Base-by-base conservation (phyloP, 2,113 vertebrate genomes). In the Myanophis thanlyinensis region DNA sequence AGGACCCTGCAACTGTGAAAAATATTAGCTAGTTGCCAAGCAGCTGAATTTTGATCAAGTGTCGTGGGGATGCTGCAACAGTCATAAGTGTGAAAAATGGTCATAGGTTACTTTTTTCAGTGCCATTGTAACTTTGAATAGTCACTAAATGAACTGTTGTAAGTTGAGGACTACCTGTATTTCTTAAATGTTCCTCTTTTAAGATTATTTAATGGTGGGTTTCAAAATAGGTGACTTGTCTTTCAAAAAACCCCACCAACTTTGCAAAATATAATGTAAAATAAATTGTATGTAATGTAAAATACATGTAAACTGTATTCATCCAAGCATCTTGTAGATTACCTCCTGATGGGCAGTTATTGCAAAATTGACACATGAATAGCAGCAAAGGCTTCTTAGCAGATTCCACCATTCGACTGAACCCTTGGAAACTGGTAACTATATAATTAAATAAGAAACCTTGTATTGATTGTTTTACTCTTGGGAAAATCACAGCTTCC, bases 181-280 rank as follows among this genome's bases (percentile, higher is more conserved):
- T 67, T 67, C 62, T 35, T 80, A 20, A 20, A 80, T 80, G 73
- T 80, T 80, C 6, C 93, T 95, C 92, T 92, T 90, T 96, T 94
- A 95, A 93, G 52, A 88, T 95, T 93, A 92, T 89, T 95, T 80
- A 90, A 92, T 92, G 93, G 84, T 46, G 89, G 93, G 91, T 90
- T 73, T 92, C 80, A 94, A 92, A 95, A 89, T 94, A 93, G 95
- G 87, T 53, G 44, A 90, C 20, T 0, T 56, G 20, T 87, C 13
- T 0, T 84, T 48, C 93, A 73, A 90, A 92, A 91, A 93, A 86
- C 0, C 6, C 67, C 18, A 40, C 6, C 67, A 40, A 40, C 13
- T 3, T 40, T 20, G n/a, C 46, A 94, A 54, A 23, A 89, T 52
- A 53, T 35, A 44, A 53, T 44, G 88, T 93, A 51, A 54, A 92